Conservation (phyloP, 2,888 invertebrate species). For the Syrista parreyssii region DNA sequence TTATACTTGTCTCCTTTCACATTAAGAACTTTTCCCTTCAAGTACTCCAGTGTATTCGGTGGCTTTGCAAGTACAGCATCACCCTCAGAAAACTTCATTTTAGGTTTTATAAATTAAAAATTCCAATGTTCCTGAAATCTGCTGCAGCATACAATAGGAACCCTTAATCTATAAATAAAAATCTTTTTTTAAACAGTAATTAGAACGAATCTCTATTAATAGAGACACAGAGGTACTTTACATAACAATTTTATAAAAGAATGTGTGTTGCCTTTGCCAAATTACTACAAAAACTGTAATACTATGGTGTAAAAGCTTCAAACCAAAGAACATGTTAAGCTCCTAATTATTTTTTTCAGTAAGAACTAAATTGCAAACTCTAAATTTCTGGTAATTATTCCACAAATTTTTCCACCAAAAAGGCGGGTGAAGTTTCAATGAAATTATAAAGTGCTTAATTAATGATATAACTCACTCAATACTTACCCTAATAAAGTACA, state of each 20-base stretch:
- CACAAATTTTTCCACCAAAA: neutral
- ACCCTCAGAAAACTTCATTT: slow-evolving; percentile 51
- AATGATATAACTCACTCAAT: neutral
- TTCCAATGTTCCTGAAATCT: slow-evolving; percentile 13
- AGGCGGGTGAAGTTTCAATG: neutral
- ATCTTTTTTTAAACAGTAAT: neutral
- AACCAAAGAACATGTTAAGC: neutral
- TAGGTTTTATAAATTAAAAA: slow-evolving; percentile 14
- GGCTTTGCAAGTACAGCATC: slow-evolving; percentile 55
- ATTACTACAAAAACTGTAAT: neutral
- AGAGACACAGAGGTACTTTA: neutral
- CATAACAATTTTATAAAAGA: neutral
- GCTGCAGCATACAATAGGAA: neutral
- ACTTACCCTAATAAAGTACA: neutral
- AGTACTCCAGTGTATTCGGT: slow-evolving; percentile 45
- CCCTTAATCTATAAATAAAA: neutral
- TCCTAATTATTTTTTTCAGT: neutral
- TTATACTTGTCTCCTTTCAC: slow-evolving; percentile 47
- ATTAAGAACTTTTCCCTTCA: slow-evolving; percentile 45
- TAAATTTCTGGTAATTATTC: neutral
- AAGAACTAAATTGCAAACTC: neutral
- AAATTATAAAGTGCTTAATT: neutral
- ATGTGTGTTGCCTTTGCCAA: neutral
- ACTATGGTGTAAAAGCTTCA: neutral
- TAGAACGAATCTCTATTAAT: neutral